A percentile compares a stretch with the other conserved stretches of the same genome.
Conservation (phyloP, 1,140 invertebrate species). For the Eueides isabella region DNA sequence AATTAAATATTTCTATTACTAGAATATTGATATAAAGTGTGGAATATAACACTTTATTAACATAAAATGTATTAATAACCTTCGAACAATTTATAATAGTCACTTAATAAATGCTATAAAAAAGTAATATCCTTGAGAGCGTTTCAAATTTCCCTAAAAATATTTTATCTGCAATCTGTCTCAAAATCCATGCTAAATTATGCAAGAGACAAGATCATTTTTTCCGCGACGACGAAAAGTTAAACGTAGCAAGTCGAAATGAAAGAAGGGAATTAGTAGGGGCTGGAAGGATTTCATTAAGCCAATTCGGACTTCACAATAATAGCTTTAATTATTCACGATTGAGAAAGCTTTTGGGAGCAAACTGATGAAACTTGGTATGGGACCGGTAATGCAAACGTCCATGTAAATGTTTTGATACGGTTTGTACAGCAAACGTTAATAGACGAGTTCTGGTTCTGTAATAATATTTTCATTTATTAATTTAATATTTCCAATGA, state of each 20-base stretch:
- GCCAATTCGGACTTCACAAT: constrained; percentile 65
- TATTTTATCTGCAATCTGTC: constrained; percentile 15
- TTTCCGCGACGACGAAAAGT: constrained; percentile 25
- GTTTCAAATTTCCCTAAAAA: constrained; percentile 6
- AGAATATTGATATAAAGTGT: too few species aligned
- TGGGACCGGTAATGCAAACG: constrained; percentile 65
- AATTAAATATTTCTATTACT: too few species aligned
- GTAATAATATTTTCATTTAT: neutral
- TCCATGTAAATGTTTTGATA: constrained; percentile 30
- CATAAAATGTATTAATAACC: too few species aligned
- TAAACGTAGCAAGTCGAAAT: constrained; percentile 38
- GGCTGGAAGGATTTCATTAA: constrained; percentile 65
- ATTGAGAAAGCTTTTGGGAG: constrained; percentile 68
- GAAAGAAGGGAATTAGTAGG: constrained; percentile 52
- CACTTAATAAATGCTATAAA: constrained; percentile 11
- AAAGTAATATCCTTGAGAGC: neutral
- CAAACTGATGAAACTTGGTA: constrained; percentile 66
- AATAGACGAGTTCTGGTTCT: neutral
- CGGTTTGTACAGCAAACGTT: constrained; percentile 18
- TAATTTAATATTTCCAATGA: neutral
- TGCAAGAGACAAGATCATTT: constrained; percentile 29
- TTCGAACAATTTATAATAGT: neutral
- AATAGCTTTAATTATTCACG: constrained; percentile 76
- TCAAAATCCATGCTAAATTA: constrained; percentile 11
- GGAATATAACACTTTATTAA: too few species aligned